phyloP scores from a whole-genome alignment of 2,113 vertebrate species.

The Notechis scutatus region DNA sequence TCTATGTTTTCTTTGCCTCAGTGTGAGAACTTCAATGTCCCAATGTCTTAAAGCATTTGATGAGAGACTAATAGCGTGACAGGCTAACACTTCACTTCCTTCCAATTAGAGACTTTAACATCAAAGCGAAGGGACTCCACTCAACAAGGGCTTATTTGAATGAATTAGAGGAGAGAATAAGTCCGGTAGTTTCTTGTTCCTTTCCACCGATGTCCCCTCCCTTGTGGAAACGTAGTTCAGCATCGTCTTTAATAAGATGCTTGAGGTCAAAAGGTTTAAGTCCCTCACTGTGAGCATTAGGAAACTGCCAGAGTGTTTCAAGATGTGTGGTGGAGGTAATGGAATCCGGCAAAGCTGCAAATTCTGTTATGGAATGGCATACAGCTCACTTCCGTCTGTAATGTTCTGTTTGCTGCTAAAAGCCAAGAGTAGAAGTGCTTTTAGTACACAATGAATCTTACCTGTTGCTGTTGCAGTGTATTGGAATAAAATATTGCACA shows the following conservation, averaged over 20 bases:
- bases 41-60: slow-evolving; percentile 87
- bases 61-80: slow-evolving; percentile 91
- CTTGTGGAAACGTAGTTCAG: slow-evolving; percentile 59
- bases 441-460: slow-evolving; percentile 6
- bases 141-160: slow-evolving; percentile 79
- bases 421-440: slow-evolving; percentile 1
- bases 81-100: slow-evolving; percentile 97
- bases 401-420: slow-evolving; percentile 25
- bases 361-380: slow-evolving; percentile 53
- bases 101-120: slow-evolving; percentile 94
- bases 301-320: slow-evolving; percentile 78
- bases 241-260: slow-evolving; percentile 79
- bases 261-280: slow-evolving; percentile 77
- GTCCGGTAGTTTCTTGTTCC: slow-evolving; percentile 67
- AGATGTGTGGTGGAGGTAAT: slow-evolving; percentile 72
- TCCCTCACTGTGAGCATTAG: slow-evolving; percentile 70
- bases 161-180: slow-evolving; percentile 84
- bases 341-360: slow-evolving; percentile 63
- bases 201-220: slow-evolving; percentile 27
- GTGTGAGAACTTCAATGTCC: slow-evolving; percentile 81
- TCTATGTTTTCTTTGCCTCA: slow-evolving; percentile 64
- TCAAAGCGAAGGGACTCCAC: slow-evolving; percentile 85
- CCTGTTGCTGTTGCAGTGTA: background rate
- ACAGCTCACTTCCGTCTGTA: slow-evolving; percentile 58
- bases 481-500: slow-evolving; percentile 1